Base-by-base conservation (phyloP, 2,797 vertebrate species). In the Odontamblyopus lacepedii region DNA sequence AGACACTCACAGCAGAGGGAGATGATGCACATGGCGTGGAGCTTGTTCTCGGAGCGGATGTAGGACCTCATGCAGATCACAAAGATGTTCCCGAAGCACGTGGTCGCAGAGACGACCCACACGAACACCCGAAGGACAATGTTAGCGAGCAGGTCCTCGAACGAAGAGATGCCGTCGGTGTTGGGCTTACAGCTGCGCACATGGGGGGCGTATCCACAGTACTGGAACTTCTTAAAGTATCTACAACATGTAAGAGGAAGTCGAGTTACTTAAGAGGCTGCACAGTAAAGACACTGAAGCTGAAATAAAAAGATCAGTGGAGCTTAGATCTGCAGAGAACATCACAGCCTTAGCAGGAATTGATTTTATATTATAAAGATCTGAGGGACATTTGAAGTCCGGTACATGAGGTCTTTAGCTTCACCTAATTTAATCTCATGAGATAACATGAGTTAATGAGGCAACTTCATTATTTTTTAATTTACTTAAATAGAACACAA, bases 141-240 rank as follows among this genome's bases (percentile, higher is more conserved):
- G 91, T 95, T 99, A 60, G 98, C 97, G 88, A 99, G 90, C 69
- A 98, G 95, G 60, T 99, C 94, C 86, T 99, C 97, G 0, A 99
- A 94, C 57, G 98, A 99, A 0, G 97, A 98, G 83, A 99, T 98
- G 69, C 98, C 97, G n/a, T 99, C 98, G 0, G 97, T 99, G 90
- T 98, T 99, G 68, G 97, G 97, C 73, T 98, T 99, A 84, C 98
- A 99, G 91, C 96, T 99, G 73, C 97, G 96, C 51, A 98, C 96
- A 0, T 99, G 97, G 16, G 98, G 96, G 2, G 97, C 96, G 4
- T 98, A 98, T 6, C 96, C 96, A 60, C 97, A 99, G 83, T 99
- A 99, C 87, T 99, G 97, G 93, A 99, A 98, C 84, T 97, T 98
- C 93, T 97, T 99, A 85, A 99, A 99, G 85, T 99, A 99, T 87